These are phyloP conservation scores for Litoditis marina DNA, from an alignment of 2,888 invertebrate genomes.

Conservation along the genomic window DNA sequence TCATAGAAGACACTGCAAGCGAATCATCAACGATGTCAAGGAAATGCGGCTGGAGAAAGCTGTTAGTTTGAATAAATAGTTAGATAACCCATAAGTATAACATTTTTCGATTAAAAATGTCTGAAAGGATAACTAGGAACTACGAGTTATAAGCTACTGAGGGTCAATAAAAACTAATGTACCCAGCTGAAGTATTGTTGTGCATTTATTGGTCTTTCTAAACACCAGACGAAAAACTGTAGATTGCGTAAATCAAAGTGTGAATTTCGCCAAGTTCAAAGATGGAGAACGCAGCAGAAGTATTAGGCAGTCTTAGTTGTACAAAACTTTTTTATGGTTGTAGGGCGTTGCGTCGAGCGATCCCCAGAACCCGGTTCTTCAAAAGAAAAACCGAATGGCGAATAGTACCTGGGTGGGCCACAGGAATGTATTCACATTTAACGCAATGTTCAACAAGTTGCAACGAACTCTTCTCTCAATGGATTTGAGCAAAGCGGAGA, in stretches of 20 bases:
- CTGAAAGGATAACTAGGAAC: too few species aligned
- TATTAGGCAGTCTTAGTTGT: not conserved
- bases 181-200: too few species aligned
- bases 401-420: slow-evolving; percentile 17
- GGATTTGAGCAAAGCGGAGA: slow-evolving; percentile 14
- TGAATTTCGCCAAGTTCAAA: not conserved
- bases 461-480: slow-evolving; percentile 13
- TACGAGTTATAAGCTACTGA: too few species aligned
- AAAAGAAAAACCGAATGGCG: slow-evolving; percentile 9
- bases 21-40: slow-evolving; percentile 5
- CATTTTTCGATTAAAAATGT: not conserved
- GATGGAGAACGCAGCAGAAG: not conserved
- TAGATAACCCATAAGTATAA: not conserved
- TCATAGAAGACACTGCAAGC: slow-evolving; percentile 11
- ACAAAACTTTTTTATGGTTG: not conserved
- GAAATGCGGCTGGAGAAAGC: slow-evolving; percentile 8
- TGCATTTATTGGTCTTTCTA: too few species aligned
- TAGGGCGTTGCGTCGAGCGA: slow-evolving; percentile 14
- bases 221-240: too few species aligned
- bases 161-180: too few species aligned
- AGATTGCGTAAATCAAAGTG: too few species aligned
- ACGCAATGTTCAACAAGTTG: slow-evolving; percentile 10
- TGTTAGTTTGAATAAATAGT: not conserved
- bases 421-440: slow-evolving; percentile 2
- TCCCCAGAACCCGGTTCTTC: slow-evolving; percentile 3